Conservation (phyloP, 2,113 vertebrate species). For the Tychaedon coryphoeus region DNA sequence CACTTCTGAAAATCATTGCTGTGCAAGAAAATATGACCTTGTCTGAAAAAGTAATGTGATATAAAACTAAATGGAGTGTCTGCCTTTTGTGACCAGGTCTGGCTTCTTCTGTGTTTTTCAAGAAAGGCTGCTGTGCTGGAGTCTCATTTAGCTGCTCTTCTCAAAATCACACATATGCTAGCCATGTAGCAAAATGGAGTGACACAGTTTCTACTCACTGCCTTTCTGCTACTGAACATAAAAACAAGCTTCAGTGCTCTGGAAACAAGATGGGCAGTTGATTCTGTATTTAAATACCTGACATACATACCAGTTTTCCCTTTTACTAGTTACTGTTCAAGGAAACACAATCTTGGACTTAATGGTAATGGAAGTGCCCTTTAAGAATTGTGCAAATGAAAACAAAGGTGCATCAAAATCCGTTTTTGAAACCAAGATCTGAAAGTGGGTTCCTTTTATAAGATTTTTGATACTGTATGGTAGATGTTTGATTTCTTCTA, state of each 20-base stretch:
- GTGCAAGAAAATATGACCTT: background rate
- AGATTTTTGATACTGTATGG: background rate
- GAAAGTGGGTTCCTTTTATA: background rate
- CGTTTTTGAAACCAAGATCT: background rate
- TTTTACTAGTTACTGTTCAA: background rate
- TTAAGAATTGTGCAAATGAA: background rate
- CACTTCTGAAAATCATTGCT: background rate
- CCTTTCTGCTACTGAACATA: background rate
- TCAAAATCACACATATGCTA: accelerated
- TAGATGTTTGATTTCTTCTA: background rate
- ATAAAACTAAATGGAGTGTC: background rate
- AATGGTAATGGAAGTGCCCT: background rate
- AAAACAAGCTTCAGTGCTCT: background rate
- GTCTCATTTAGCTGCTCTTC: background rate
- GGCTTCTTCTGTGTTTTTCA: background rate
- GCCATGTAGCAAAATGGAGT: background rate
- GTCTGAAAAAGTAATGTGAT: background rate
- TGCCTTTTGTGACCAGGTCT: background rate
- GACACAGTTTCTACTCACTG: background rate
- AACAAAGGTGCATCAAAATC: background rate
- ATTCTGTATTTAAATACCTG: background rate
- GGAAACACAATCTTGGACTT: background rate
- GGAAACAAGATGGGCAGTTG: background rate
- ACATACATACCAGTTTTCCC: background rate
- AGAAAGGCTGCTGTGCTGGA: background rate